Evolutionary conservation across 2,888 invertebrate genomes (phyloP), one percentile per base, ranked within the genome.

Genomic region (Cabera pusaria): DNA sequence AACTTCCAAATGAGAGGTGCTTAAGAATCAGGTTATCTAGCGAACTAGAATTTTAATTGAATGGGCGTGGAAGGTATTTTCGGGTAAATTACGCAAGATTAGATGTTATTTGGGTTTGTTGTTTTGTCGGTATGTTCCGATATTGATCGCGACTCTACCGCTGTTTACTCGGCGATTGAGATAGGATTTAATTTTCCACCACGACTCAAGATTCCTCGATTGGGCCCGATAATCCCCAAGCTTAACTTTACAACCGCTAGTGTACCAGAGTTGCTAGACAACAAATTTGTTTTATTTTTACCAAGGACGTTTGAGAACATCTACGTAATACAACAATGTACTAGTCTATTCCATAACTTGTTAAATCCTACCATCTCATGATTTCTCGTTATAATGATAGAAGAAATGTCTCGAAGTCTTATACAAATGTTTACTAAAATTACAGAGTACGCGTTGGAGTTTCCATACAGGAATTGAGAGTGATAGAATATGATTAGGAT

Each of bases 141-240:
- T 66, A 70, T 73, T 64, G 72, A 73, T 72, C 68, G 51, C 57
- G 56, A 61, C 59, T 62, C 55, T 44, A 63, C 76, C 74, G 58
- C 73, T 78, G 74, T 79, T 79, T 81, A 75, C 75, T 74, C 61
- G 64, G 49, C 52, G 72, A 68, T 73, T 70, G 59, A 64, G 68
- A 71, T 70, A 53, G 68, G 71, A 77, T 80, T 83, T 80, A n/a
- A 79, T 77, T 72, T 68, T 64, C 63, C 64, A 68, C 68, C 62
- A 65, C 49, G 62, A 70, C 70, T 71, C 60, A 69, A 73, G 60
- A 59, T 67, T 57, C 57, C 59, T 68, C 72, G 71, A 76, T 80
- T 72, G 65, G 64, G 52, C 61, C 56, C 52, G 49, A 53, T 77
- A 75, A 77, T 77, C 72, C 63, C 42, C 40, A 52, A 56, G 58